A percentile compares a stretch with the other conserved stretches of the same genome.
These are phyloP conservation scores for Heliangelus exortis DNA, from an alignment of 2,797 vertebrate species.

Conservation along the genomic window DNA sequence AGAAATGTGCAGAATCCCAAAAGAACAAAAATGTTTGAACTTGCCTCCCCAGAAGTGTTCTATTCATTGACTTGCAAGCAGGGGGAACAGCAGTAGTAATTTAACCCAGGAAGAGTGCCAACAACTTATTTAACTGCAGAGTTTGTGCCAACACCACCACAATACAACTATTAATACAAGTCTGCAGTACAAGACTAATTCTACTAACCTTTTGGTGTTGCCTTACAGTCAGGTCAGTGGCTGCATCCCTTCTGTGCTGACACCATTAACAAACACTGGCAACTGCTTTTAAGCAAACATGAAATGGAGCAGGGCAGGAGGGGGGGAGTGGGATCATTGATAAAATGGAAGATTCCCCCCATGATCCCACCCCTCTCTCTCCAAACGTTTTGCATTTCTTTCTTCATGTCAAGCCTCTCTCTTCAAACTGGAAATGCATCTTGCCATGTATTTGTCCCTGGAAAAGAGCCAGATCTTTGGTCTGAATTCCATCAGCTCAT, in stretches of 20 bases:
- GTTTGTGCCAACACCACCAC: slow-evolving; percentile 72
- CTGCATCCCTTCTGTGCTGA: slow-evolving; percentile 57
- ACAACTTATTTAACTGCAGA: slow-evolving; percentile 74
- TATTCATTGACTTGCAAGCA: slow-evolving; percentile 50
- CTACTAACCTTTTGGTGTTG: slow-evolving; percentile 77
- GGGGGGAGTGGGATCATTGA: not conserved
- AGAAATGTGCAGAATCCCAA: slow-evolving; percentile 17
- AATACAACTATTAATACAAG: slow-evolving; percentile 77
- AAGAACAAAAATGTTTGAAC: slow-evolving; percentile 46
- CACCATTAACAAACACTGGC: slow-evolving; percentile 56
- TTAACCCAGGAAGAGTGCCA: slow-evolving; percentile 73
- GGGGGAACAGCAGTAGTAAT: slow-evolving; percentile 51
- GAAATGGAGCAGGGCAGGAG: not conserved
- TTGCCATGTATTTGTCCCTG: slow-evolving; percentile 52
- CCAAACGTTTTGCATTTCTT: slow-evolving; percentile 3
- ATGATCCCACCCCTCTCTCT: not conserved
- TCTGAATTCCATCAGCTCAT: slow-evolving; percentile 70
- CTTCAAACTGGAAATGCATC: slow-evolving; percentile 29
- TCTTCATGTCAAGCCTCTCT: not conserved
- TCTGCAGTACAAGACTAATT: slow-evolving; percentile 75
- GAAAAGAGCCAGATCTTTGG: slow-evolving; percentile 48
- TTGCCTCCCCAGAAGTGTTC: slow-evolving; percentile 46
- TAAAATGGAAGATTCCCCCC: slow-evolving; percentile 5
- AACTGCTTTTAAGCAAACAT: slow-evolving; percentile 56
- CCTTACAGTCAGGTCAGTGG: slow-evolving; percentile 68